Percentiles rank a stretch among this genome's conserved stretches.
Evolutionary conservation across 1,140 invertebrate genomes (phyloP).

Genomic region (Aricia agestis): DNA sequence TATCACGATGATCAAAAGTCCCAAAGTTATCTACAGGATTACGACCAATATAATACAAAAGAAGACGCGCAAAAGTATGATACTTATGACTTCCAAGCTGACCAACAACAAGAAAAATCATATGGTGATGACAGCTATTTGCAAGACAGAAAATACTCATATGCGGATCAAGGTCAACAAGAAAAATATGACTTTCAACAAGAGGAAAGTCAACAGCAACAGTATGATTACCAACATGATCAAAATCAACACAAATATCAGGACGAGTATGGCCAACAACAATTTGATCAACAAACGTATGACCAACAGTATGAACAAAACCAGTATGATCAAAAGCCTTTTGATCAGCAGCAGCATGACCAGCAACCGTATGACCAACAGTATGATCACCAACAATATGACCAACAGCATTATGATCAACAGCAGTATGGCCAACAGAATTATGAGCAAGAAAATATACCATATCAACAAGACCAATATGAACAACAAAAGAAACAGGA

Average conservation of each 20-base stretch:
- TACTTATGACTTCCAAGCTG: constrained; percentile 49
- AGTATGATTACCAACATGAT: constrained; percentile 33
- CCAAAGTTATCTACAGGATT: constrained; percentile 39
- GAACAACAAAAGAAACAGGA: constrained; percentile 30
- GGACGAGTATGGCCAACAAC: constrained; percentile 20
- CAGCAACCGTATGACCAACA: constrained; percentile 37
- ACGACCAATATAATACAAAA: constrained; percentile 35
- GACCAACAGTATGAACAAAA: constrained; percentile 41
- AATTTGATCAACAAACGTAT: constrained; percentile 35
- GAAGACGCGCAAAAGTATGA: constrained; percentile 32
- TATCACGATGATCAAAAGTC: constrained; percentile 36
- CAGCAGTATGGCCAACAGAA: constrained; percentile 29
- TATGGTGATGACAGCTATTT: constrained; percentile 36
- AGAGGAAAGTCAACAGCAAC: constrained; percentile 35
- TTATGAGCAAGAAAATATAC: constrained; percentile 25
- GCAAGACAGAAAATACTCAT: constrained; percentile 20
- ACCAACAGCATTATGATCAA: constrained; percentile 59
- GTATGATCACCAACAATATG: constrained; percentile 61
- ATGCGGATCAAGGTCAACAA: constrained; percentile 34
- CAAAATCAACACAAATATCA: constrained; percentile 31
- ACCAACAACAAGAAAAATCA: constrained; percentile 54
- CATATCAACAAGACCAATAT: neutral
- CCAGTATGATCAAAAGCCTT: constrained; percentile 28
- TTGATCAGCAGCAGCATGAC: constrained; percentile 71
- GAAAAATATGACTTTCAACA: constrained; percentile 37